Evolutionary conservation across 1,140 invertebrate species (phyloP), one percentile per base, ranked within the genome.

Genomic region (Globodera ellingtonae): DNA sequence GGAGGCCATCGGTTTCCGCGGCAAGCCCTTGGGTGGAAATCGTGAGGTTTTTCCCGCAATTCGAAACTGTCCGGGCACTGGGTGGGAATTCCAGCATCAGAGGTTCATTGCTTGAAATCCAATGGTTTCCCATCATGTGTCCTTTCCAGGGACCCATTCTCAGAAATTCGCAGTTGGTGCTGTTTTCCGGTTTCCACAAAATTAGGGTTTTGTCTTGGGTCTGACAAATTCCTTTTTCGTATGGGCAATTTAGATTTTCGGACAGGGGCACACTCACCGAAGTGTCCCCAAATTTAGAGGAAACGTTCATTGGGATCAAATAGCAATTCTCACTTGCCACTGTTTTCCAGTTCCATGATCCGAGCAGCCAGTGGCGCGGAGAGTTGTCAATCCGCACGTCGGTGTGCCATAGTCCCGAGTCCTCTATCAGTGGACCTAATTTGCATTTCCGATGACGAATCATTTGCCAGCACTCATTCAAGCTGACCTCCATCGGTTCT

Each of bases 291-390:
- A 72, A 72, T 4, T 44, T 18, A 5, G 71, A 72, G 8, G 52
- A 21, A 7, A 72, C 21, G n/a, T 72, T 72, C 8, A 9, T 72
- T 6, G 71, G 71, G 7, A 72, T 44, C 9, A 72, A 44, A 44
- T 72, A 72, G 35, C 71, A 72, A 72, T 72, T 72, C 18, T 72
- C 71, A 72, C 21, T 72, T 18, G 35, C 7, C 7, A 44, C 71
- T 44, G 24, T 44, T 72, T 72, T 44, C 71, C 71, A 72, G 2
- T 72, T 72, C 71, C 71, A 72, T 21, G 71, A 72, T 18, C 71
- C 71, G 3, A 72, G 18, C 21, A 72, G 21, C 71, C 71, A 72
- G 6, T 48, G 47, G 18, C 71, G 47, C 6, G 71, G 71, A 7
- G 71, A 72, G 4, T 72, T 72, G 24, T 72, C 71, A 35, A 72